phyloP scores from a whole-genome alignment of 2,113 vertebrate species.

The Coreoperca whiteheadi region DNA sequence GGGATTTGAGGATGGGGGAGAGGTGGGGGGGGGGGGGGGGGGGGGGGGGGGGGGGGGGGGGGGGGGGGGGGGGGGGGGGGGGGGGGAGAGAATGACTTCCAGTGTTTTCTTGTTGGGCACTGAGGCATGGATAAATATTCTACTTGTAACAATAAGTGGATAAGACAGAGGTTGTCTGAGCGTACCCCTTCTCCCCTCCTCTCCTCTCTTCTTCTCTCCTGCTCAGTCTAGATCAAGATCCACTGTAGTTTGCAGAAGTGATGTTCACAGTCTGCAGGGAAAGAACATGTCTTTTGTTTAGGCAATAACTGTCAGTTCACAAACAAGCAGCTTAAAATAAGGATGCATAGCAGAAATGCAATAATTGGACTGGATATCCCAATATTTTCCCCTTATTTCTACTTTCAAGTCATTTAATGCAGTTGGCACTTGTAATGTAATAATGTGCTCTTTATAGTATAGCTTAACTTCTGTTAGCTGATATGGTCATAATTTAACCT shows the following conservation, averaged over 20 bases:
- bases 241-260: slow-evolving; percentile 24
- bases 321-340: slow-evolving; percentile 25
- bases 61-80: not conserved
- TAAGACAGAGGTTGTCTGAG: slow-evolving; percentile 76
- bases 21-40: not conserved
- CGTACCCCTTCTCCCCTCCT: slow-evolving; percentile 12
- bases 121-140: slow-evolving; percentile 78
- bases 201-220: slow-evolving; percentile 20
- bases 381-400: not conserved
- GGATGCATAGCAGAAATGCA: slow-evolving; percentile 6
- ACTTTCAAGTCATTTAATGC: slow-evolving; percentile 16
- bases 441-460: not conserved
- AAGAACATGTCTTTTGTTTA: slow-evolving; percentile 26
- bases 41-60: not conserved
- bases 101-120: slow-evolving; percentile 70
- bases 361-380: slow-evolving; percentile 14
- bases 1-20: not conserved
- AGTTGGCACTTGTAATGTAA: not conserved
- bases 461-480: not conserved
- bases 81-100: slow-evolving; percentile 32
- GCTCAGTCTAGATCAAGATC: slow-evolving; percentile 11
- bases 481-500: slow-evolving; percentile 29
- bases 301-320: slow-evolving; percentile 43
- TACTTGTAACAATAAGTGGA: slow-evolving; percentile 74
- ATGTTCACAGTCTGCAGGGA: slow-evolving; percentile 26